A percentile compares a stretch with the other conserved stretches of the same genome.
Conservation (phyloP, 2,113 vertebrate genomes). For the Nothoprocta perdicaria region DNA sequence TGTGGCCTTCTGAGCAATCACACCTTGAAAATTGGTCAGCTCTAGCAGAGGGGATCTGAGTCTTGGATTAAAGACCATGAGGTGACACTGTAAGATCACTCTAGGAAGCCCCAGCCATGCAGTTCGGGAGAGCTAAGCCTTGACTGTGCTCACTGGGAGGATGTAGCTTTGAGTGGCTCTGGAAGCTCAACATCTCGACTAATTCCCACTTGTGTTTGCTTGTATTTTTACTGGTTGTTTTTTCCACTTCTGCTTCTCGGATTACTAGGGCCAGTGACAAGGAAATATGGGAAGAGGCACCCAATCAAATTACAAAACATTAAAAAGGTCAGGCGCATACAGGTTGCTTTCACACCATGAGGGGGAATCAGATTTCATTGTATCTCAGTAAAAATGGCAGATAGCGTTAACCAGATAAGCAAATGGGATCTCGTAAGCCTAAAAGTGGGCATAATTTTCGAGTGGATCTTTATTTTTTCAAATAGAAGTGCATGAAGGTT, state of each 20-base stretch:
- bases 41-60: background rate
- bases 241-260: conserved; percentile 58
- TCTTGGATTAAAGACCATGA: background rate
- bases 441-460: conserved; percentile 22
- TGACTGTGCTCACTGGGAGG: fast-evolving
- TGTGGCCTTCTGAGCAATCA: background rate
- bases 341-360: conserved; percentile 33
- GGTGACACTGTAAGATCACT: background rate
- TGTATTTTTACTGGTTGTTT: conserved; percentile 56
- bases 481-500: background rate
- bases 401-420: conserved; percentile 60
- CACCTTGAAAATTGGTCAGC: background rate
- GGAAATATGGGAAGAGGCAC: conserved; percentile 64
- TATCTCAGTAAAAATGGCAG: conserved; percentile 49
- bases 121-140: background rate
- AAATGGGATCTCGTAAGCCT: conserved; percentile 31
- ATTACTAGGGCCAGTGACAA: conserved; percentile 67
- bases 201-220: conserved; percentile 48
- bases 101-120: background rate
- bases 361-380: conserved; percentile 57
- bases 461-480: background rate
- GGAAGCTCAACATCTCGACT: background rate
- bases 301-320: conserved; percentile 73
- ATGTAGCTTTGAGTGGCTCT: background rate
- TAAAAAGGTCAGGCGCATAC: conserved; percentile 56